Evolutionary conservation across 2,113 vertebrate genomes (phyloP).

Genomic region (Zingel zingel): DNA sequence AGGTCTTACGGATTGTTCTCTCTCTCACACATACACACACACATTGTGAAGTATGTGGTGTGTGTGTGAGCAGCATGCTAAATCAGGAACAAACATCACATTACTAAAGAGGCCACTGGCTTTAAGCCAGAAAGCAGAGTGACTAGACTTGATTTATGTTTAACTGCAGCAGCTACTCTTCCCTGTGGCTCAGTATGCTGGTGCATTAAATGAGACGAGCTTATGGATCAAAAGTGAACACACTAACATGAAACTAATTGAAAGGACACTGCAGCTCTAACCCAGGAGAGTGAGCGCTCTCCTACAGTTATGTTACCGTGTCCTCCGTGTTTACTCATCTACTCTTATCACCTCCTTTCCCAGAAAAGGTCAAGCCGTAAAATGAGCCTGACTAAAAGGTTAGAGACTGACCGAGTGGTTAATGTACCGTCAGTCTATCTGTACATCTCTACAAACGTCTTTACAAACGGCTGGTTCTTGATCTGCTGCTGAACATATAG

Average conservation of each 20-base stretch:
- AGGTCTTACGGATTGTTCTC: no score
- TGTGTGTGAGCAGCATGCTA: constrained; percentile 17
- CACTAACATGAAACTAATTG: not conserved
- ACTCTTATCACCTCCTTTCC: not conserved
- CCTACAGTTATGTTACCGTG: not conserved
- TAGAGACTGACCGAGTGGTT: constrained; percentile 16
- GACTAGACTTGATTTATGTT: no score
- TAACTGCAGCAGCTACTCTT: no score
- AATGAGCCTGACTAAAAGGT: constrained; percentile 51
- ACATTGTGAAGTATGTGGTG: constrained; percentile 1
- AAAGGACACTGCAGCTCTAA: not conserved
- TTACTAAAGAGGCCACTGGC: not conserved
- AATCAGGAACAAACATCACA: not conserved
- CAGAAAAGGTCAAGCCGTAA: constrained; percentile 61
- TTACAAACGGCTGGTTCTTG: not conserved
- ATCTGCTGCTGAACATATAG: not conserved
- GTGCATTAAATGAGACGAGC: not conserved
- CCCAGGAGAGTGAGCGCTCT: not conserved
- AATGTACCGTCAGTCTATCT: constrained; percentile 4
- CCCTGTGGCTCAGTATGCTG: not conserved
- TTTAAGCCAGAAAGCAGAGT: not conserved
- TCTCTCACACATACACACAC: not conserved
- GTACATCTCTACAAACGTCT: not conserved
- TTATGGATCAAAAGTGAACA: not conserved
- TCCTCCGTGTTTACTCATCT: not conserved